Evolutionary conservation across 2,113 vertebrate genomes (phyloP).

Genomic region (Naja naja): DNA sequence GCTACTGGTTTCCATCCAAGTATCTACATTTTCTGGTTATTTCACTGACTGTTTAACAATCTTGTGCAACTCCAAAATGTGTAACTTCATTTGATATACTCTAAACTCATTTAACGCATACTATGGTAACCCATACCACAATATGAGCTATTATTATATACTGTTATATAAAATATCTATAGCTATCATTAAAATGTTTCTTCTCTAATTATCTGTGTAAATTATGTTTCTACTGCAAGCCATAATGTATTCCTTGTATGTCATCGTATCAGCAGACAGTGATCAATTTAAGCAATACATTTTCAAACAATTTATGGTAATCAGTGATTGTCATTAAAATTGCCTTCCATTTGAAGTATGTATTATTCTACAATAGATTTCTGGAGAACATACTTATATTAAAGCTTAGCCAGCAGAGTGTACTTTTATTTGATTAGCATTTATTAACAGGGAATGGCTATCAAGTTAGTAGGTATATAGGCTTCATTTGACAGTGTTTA

Average conservation of each 20-base stretch:
- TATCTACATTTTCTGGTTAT: neutral
- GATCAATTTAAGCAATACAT: conserved; percentile 21
- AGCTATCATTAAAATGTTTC: neutral
- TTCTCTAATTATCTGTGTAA: neutral
- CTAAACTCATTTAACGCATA: neutral
- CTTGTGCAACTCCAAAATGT: neutral
- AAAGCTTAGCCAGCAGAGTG: conserved; percentile 10
- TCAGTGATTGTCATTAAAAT: conserved; percentile 1
- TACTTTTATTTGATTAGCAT: conserved; percentile 49
- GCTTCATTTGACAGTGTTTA: conserved; percentile 51
- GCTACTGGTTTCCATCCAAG: neutral
- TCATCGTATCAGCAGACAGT: neutral
- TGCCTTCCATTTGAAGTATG: neutral
- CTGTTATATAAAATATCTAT: neutral
- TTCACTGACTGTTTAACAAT: neutral
- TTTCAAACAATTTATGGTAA: conserved; percentile 18
- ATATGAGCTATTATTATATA: neutral
- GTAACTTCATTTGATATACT: neutral
- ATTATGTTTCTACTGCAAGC: neutral
- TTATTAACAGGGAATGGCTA: conserved; percentile 53
- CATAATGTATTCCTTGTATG: conserved; percentile 17
- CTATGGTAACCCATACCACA: neutral
- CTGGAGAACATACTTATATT: conserved; percentile 23
- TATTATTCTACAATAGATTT: neutral
- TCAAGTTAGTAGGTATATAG: conserved; percentile 48